Evolutionary conservation across 2,888 invertebrate genomes (phyloP).

Genomic region (Yponomeuta malinellus): DNA sequence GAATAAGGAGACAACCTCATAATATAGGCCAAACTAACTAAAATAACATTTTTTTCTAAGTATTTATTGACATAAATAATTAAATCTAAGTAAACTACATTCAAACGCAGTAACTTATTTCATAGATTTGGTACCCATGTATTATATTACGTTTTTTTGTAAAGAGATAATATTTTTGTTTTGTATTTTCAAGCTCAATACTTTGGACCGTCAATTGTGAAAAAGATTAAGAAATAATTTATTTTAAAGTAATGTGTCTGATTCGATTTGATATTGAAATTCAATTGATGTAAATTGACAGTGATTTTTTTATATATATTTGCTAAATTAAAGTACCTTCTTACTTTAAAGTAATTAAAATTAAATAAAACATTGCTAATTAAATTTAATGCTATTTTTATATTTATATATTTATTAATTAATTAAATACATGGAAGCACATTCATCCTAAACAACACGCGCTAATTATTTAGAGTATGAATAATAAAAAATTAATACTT

Average conservation of each 20-base stretch:
- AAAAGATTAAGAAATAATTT: not conserved
- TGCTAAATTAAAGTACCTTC: slow-evolving; percentile 6
- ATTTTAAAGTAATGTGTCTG: too few species aligned
- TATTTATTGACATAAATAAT: slow-evolving; percentile 27
- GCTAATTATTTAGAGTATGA: not conserved
- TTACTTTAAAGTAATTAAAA: slow-evolving; percentile 8
- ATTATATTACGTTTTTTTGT: not conserved
- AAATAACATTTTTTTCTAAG: slow-evolving; percentile 16
- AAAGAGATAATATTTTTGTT: not conserved
- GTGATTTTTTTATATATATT: slow-evolving; percentile 11
- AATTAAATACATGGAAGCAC: slow-evolving; percentile 34
- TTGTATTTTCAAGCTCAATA: not conserved
- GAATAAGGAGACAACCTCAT: too few species aligned
- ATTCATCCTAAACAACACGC: slow-evolving; percentile 27
- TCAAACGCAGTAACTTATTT: slow-evolving; percentile 14
- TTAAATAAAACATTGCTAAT: not conserved
- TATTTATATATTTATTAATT: slow-evolving; percentile 19
- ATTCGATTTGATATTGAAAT: not conserved
- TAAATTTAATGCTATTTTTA: slow-evolving; percentile 15
- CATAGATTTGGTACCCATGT: not conserved
- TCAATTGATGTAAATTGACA: slow-evolving; percentile 7
- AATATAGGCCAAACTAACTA: not conserved
- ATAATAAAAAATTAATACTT: not conserved
- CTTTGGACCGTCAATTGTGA: not conserved
- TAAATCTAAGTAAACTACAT: slow-evolving; percentile 14